Conservation (phyloP, 2,113 vertebrate genomes). For the Ornithorhynchus anatinus region DNA sequence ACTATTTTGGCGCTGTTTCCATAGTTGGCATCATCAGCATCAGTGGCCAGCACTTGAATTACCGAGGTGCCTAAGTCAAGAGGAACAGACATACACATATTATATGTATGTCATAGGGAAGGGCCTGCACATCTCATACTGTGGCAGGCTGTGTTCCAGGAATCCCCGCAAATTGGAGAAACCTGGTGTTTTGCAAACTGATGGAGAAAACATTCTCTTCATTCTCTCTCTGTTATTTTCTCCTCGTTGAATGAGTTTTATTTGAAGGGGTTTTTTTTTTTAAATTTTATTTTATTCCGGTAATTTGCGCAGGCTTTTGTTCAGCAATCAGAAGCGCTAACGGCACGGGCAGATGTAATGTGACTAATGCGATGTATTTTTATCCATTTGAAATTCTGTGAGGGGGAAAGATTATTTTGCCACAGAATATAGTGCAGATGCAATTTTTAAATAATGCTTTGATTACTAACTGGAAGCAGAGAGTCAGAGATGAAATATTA, state of each 20-base stretch:
- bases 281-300: background rate
- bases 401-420: background rate
- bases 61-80: slow-evolving; percentile 87
- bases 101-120: no score
- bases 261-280: background rate
- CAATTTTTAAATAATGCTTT: background rate
- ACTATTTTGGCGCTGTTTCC: slow-evolving; percentile 97
- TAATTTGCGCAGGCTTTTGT: background rate
- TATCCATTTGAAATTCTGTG: background rate
- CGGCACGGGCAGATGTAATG: background rate
- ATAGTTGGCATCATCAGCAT: slow-evolving; percentile 93
- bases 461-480: background rate
- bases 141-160: background rate
- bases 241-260: background rate
- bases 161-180: background rate
- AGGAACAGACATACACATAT: background rate
- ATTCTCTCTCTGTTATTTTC: background rate
- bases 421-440: background rate
- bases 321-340: background rate
- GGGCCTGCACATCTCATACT: no score
- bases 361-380: background rate
- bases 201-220: background rate
- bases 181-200: background rate
- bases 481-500: background rate
- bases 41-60: slow-evolving; percentile 88